These are phyloP conservation scores for Bergia puertoricense DNA, from an alignment of 92 coral and sea anemone genomes.

Conservation along the genomic window DNA sequence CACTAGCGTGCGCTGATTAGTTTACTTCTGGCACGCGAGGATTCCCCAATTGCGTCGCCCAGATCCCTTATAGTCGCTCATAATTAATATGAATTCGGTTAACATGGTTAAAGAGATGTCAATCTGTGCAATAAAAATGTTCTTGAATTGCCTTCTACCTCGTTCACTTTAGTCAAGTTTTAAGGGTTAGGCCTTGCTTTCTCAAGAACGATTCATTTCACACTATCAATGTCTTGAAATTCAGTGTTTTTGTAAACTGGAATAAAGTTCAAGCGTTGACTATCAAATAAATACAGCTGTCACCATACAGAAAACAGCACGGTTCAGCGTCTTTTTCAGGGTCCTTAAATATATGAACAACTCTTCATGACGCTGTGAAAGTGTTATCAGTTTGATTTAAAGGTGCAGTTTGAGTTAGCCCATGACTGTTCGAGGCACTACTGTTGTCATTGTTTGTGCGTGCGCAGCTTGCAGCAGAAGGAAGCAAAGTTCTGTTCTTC, in stretches of 20 bases:
- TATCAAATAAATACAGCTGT: neutral
- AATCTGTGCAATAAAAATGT: neutral
- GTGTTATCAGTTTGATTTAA: neutral
- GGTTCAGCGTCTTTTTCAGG: neutral
- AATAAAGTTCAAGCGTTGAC: neutral
- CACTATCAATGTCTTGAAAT: no score
- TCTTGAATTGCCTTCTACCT: neutral
- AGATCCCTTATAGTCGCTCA: neutral
- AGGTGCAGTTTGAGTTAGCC: neutral
- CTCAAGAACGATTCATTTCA: no score
- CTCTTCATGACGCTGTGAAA: neutral
- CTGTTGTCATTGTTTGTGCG: neutral
- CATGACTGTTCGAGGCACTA: neutral
- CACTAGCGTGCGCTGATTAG: no score
- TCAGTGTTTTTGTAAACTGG: neutral
- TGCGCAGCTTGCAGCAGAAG: neutral
- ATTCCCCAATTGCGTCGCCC: neutral
- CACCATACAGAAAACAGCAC: neutral
- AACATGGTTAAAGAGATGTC: neutral
- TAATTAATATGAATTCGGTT: no score
- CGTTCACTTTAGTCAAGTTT: neutral
- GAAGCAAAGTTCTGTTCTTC: conserved; percentile 1
- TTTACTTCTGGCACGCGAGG: no score
- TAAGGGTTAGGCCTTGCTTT: neutral
- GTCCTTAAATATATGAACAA: no score